Base-by-base conservation (phyloP, 1,140 invertebrate species). In the Bursaphelenchus mucronatus region DNA sequence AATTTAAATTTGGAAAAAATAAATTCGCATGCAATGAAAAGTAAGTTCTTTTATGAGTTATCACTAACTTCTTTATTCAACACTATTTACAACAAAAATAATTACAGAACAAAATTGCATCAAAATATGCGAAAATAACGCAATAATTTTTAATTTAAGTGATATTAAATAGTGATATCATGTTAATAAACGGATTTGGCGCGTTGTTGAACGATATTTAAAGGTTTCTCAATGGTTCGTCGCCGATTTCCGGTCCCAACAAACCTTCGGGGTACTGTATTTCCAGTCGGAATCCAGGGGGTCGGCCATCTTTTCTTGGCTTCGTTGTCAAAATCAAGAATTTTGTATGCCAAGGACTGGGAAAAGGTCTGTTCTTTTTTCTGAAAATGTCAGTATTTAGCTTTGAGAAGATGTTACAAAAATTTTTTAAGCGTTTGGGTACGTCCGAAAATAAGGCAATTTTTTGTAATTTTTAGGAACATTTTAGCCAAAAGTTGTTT, bases 271-370 rank as follows among this genome's bases (percentile, higher is more conserved):
- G 68, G 30, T 6, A 46, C 67, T 6, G 68, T 70, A 30, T 45
- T 51, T 13, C 40, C 47, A 44, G 62, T 67, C 5, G 69, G 68
- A 39, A 70, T 41, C 69, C 70, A 73, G 19, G 70, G 70, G 43
- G 61, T 43, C 15, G 67, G 58, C 70, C 69, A 71, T 43, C 63
- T 44, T 7, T 54, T 51, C 41, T 63, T 64, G 10, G 70, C 69
- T 41, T 58, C 44, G 10, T 54, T 30, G 11, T 70, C 70, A 61
- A 54, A 70, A 15, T 73, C 63, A 7, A 70, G 53, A 30, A 70
- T 70, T 55, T 70, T 50, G 53, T 71, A 73, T 30, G 69, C 70
- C 17, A 70, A 47, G 39, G 59, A 64, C 15, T 75, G 68, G 13
- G 58, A 19, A 52, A 67, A 70, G 17, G 49, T 64, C 7, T 62